Evolutionary conservation across 2,888 invertebrate genomes (phyloP).

Genomic region (Cerastoderma edule): DNA sequence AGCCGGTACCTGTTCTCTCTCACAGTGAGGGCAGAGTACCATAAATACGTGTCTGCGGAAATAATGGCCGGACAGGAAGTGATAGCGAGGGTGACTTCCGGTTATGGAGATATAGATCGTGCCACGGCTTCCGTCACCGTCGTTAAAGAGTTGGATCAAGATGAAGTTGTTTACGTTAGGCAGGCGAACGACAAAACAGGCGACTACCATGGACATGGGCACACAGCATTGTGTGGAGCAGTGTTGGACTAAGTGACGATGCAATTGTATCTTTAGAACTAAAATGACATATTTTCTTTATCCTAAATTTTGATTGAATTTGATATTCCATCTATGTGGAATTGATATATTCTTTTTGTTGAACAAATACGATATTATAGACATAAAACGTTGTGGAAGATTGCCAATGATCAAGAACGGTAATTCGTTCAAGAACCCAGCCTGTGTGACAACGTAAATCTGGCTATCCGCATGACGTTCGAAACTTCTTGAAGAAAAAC

Average conservation of each 20-base stretch:
- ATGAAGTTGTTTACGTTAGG: conserved; percentile 31
- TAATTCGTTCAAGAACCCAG: too few relatives aligned
- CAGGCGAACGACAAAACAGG: conserved; percentile 37
- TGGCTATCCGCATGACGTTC: too few relatives aligned
- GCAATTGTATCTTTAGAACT: too few relatives aligned
- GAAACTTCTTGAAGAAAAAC: too few relatives aligned
- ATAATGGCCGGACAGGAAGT: conserved; percentile 22
- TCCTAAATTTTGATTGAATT: too few relatives aligned
- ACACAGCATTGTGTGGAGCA: conserved; percentile 34
- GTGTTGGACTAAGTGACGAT: conserved; percentile 14
- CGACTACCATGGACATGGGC: conserved; percentile 39
- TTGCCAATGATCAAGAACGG: not conserved
- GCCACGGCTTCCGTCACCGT: conserved; percentile 36
- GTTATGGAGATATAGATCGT: conserved; percentile 36
- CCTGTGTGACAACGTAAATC: too few relatives aligned
- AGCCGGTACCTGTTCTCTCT: conserved; percentile 40
- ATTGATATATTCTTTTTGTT: too few relatives aligned
- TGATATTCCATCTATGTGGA: too few relatives aligned
- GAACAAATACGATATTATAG: too few relatives aligned
- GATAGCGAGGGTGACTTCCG: conserved; percentile 28
- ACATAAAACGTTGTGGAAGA: not conserved
- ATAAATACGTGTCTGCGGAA: conserved; percentile 39
- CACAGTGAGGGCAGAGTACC: conserved; percentile 36
- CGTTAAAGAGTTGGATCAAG: conserved; percentile 12
- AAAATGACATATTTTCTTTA: too few relatives aligned